A percentile compares a stretch with the other conserved stretches of the same genome.
Evolutionary conservation across 2,113 vertebrate genomes (phyloP).

Genomic region (Myodes glareolus): DNA sequence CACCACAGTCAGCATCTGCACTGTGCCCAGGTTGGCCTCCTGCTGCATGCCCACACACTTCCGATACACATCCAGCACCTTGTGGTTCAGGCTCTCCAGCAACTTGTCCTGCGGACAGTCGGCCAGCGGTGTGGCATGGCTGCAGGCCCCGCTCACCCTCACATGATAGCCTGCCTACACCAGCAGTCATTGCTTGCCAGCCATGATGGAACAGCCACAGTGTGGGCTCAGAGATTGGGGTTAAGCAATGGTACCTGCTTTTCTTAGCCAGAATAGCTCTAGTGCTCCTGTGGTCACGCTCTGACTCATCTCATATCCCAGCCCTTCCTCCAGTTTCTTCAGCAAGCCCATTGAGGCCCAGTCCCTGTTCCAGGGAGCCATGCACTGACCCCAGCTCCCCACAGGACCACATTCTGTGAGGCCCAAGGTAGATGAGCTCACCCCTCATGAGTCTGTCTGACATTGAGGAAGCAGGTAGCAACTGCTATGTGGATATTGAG

Average conservation of each 20-base stretch:
- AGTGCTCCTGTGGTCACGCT: background rate
- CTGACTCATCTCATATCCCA: background rate
- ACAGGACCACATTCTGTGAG: background rate
- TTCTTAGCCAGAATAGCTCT: background rate
- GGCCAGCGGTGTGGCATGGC: background rate
- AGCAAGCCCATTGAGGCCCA: background rate
- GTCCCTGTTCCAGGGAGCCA: background rate
- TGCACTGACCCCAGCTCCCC: background rate
- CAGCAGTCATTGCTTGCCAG: background rate
- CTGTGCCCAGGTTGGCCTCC: conserved; percentile 86
- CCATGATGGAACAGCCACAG: background rate
- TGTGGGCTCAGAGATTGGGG: background rate
- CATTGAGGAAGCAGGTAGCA: background rate
- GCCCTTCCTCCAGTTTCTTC: background rate
- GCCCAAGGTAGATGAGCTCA: background rate
- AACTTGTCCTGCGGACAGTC: conserved; percentile 86
- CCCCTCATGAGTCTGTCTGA: background rate
- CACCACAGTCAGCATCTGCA: conserved; percentile 91
- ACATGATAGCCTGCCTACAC: fast-evolving
- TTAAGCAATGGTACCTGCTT: background rate
- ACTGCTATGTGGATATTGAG: background rate
- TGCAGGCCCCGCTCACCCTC: background rate
- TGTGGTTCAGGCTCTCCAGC: conserved; percentile 87
- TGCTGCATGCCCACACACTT: conserved; percentile 87
- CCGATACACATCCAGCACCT: conserved; percentile 91